These are phyloP conservation scores for Rhegmatorhina hoffmannsi DNA, from an alignment of 2,113 vertebrate species.

Conservation along the genomic window DNA sequence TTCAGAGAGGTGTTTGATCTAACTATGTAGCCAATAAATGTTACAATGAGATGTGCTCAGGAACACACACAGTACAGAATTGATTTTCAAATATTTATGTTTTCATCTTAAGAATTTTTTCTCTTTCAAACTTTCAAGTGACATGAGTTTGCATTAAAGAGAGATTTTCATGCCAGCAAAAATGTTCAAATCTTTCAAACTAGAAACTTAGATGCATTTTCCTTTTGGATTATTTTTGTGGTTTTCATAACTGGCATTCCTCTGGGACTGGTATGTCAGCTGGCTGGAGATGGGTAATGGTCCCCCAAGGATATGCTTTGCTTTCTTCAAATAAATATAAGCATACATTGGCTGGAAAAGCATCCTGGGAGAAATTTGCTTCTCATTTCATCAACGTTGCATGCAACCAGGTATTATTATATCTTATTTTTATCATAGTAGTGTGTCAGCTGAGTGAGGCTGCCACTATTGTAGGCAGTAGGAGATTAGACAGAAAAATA, in stretches of 20 bases:
- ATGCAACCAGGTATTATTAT: neutral
- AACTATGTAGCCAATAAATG: constrained; percentile 29
- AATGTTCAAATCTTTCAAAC: constrained; percentile 16
- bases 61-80: neutral
- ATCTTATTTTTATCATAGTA: neutral
- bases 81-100: constrained; percentile 56
- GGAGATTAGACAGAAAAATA: neutral
- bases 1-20: constrained; percentile 4
- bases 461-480: neutral
- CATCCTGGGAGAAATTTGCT: neutral
- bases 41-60: constrained; percentile 30
- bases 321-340: constrained; percentile 34
- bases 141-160: neutral
- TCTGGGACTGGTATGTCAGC: neutral
- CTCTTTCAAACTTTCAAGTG: neutral
- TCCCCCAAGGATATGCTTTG: constrained; percentile 5
- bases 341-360: neutral
- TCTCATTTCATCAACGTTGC: neutral
- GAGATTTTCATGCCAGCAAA: neutral
- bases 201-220: neutral
- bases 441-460: neutral
- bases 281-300: neutral
- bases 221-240: constrained; percentile 13
- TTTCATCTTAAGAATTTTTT: neutral
- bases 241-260: constrained; percentile 23